Evolutionary conservation across 1,140 invertebrate species (phyloP).

Genomic region (Brachionus paranguensis): DNA sequence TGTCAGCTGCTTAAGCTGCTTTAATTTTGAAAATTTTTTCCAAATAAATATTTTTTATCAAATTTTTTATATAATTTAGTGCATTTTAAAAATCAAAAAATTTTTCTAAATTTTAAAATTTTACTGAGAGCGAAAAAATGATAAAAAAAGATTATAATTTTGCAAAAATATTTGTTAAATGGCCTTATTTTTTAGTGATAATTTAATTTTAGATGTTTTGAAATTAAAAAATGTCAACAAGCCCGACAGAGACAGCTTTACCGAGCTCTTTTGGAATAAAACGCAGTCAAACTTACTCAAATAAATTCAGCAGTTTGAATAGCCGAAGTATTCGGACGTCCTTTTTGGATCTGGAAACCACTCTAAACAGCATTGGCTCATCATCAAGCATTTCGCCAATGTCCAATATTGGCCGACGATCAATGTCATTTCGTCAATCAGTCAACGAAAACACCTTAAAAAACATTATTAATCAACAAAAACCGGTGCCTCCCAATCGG

Average conservation of each 20-base stretch:
- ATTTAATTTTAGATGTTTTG: background rate
- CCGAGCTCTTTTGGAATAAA: background rate
- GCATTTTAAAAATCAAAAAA: too few species aligned
- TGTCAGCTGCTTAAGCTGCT: too few species aligned
- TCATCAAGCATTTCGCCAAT: background rate
- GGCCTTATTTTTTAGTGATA: background rate
- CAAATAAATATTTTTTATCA: too few species aligned
- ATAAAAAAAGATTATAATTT: too few species aligned
- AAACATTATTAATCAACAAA: background rate
- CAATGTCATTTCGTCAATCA: background rate
- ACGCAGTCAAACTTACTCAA: background rate
- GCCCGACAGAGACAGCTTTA: background rate
- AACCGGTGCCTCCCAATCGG: slow-evolving; percentile 15
- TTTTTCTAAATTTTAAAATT: too few species aligned
- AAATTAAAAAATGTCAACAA: background rate
- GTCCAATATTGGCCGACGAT: background rate
- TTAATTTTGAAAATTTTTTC: too few species aligned
- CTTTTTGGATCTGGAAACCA: background rate
- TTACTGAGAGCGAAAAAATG: too few species aligned
- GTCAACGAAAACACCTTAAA: background rate
- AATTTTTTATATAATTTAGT: too few species aligned
- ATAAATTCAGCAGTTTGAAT: background rate
- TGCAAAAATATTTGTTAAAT: background rate
- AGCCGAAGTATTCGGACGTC: background rate
- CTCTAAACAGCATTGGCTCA: background rate